Percentiles rank a stretch among this genome's conserved stretches.
Evolutionary conservation across 2,113 vertebrate species (phyloP).

Genomic region (Eira barbara): DNA sequence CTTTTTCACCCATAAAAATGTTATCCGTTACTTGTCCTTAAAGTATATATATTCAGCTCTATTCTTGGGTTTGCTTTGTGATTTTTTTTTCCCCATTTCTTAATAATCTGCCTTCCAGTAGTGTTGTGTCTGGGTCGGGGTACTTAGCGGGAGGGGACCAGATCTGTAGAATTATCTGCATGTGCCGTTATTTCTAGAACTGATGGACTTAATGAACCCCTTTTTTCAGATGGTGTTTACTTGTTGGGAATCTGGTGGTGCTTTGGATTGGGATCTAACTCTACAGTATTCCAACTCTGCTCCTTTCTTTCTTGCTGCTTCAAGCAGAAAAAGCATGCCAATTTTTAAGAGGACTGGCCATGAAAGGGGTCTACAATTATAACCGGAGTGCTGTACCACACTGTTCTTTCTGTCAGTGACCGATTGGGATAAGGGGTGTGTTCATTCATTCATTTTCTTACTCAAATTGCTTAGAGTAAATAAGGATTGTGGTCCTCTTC

Average conservation of each 20-base stretch:
- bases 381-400: not conserved
- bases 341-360: not conserved
- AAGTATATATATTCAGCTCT: not conserved
- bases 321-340: not conserved
- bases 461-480: not conserved
- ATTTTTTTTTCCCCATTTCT: not conserved
- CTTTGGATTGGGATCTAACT: not conserved
- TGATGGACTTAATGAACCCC: not conserved
- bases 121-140: not conserved
- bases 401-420: not conserved
- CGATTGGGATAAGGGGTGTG: not conserved
- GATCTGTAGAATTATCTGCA: not conserved
- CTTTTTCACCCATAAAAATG: not conserved
- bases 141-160: not conserved
- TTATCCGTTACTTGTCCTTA: not conserved
- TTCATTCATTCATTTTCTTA: not conserved
- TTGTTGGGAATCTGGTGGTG: not conserved
- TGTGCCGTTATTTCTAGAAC: not conserved
- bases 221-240: not conserved
- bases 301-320: not conserved
- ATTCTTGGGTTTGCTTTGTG: not conserved
- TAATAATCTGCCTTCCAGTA: not conserved
- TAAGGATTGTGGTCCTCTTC: not conserved
- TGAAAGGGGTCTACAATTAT: not conserved
- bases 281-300: not conserved